These are phyloP conservation scores for Acanthopleura granulata DNA, from an alignment of 2,888 invertebrate genomes.

Conservation along the genomic window DNA sequence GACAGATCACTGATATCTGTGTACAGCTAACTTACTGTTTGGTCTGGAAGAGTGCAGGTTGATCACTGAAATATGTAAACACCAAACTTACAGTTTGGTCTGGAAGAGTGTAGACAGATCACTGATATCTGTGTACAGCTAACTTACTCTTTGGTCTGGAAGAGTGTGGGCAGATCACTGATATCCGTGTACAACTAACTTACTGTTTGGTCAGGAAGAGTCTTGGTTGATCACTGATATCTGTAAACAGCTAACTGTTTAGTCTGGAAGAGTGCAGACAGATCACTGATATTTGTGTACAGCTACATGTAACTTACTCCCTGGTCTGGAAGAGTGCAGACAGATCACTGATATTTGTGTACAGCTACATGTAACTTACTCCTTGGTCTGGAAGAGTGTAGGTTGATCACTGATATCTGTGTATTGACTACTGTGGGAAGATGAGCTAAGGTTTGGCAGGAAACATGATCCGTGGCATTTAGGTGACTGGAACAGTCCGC, in stretches of 20 bases:
- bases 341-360: conserved; percentile 4
- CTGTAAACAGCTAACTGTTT: background rate
- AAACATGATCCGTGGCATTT: conserved; percentile 13
- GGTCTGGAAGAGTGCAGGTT: too few relatives aligned
- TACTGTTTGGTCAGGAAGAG: too few relatives aligned
- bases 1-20: conserved; percentile 1
- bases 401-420: conserved; percentile 15
- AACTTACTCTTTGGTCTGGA: too few relatives aligned
- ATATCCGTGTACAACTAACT: too few relatives aligned
- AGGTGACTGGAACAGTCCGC: background rate
- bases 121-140: too few relatives aligned
- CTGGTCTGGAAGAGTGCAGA: conserved; percentile 10
- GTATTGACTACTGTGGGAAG: background rate
- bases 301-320: background rate
- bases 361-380: background rate
- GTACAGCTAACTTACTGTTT: background rate
- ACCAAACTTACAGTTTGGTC: too few relatives aligned
- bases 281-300: conserved; percentile 8
- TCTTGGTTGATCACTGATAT: too few relatives aligned
- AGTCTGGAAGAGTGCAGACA: conserved; percentile 1
- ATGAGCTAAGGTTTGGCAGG: background rate
- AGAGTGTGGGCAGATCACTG: too few relatives aligned
- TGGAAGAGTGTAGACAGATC: too few relatives aligned
- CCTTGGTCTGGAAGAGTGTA: conserved; percentile 6
- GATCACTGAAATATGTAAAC: too few relatives aligned